These are phyloP conservation scores for Nettapus auritus DNA, from an alignment of 2,113 vertebrate genomes.

Conservation along the genomic window DNA sequence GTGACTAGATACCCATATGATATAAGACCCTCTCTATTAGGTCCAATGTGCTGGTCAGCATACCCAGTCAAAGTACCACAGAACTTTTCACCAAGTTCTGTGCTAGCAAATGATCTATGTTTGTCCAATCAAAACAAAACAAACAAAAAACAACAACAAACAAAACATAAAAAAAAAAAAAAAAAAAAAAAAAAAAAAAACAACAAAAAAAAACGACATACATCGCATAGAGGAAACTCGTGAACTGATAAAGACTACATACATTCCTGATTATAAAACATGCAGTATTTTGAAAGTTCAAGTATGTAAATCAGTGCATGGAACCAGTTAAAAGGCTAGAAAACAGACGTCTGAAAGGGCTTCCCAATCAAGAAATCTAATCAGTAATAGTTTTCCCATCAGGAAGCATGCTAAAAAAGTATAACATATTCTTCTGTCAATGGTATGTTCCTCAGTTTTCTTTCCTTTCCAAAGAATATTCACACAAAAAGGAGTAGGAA, in stretches of 20 bases:
- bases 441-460: background rate
- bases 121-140: background rate
- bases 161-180: background rate
- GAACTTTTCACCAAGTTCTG: background rate
- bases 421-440: background rate
- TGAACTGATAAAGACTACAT: background rate
- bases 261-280: background rate
- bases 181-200: background rate
- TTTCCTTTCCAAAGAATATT: background rate
- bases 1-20: background rate
- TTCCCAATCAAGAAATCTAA: background rate
- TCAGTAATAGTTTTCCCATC: background rate
- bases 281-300: background rate
- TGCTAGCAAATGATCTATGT: background rate
- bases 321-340: background rate
- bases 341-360: background rate
- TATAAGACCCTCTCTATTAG: background rate
- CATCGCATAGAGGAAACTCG: background rate
- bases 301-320: background rate
- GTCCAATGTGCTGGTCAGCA: background rate
- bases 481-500: background rate
- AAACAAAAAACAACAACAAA: background rate
- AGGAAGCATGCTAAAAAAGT: background rate
- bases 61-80: background rate
- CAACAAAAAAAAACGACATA: background rate